These are phyloP conservation scores for Antigone vipio DNA, from an alignment of 2,113 vertebrate genomes.

Conservation along the genomic window DNA sequence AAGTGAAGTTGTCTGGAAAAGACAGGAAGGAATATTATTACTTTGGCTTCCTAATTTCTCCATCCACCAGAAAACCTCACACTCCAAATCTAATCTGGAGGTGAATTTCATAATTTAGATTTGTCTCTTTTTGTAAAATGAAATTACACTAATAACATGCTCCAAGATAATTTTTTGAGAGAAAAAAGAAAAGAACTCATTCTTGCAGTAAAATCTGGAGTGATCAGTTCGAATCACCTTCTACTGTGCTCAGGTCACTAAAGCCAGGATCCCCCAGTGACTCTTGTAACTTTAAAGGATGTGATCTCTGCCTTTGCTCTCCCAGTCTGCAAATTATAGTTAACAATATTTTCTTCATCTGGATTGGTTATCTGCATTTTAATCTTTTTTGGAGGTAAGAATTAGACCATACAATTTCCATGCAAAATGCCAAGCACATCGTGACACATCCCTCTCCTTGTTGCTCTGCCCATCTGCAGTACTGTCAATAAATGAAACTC, in stretches of 20 bases:
- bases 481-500: not conserved
- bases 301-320: not conserved
- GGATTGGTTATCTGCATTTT: not conserved
- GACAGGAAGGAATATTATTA: not conserved
- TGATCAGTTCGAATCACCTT: not conserved
- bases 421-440: not conserved
- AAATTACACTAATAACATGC: not conserved
- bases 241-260: not conserved
- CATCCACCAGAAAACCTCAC: not conserved
- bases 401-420: not conserved
- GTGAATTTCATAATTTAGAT: not conserved
- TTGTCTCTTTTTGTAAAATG: not conserved
- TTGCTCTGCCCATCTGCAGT: not conserved
- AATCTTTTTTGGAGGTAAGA: not conserved
- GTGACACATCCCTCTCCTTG: fast-evolving
- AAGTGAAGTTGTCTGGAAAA: not conserved
- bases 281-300: not conserved
- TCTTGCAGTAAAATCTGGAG: not conserved
- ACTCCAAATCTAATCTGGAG: not conserved
- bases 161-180: not conserved
- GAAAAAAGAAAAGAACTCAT: not conserved
- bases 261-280: not conserved
- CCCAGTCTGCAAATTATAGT: not conserved
- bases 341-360: not conserved
- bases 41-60: not conserved